Base-by-base conservation (phyloP, 2,797 vertebrate genomes). In the Chrysocyon brachyurus region DNA sequence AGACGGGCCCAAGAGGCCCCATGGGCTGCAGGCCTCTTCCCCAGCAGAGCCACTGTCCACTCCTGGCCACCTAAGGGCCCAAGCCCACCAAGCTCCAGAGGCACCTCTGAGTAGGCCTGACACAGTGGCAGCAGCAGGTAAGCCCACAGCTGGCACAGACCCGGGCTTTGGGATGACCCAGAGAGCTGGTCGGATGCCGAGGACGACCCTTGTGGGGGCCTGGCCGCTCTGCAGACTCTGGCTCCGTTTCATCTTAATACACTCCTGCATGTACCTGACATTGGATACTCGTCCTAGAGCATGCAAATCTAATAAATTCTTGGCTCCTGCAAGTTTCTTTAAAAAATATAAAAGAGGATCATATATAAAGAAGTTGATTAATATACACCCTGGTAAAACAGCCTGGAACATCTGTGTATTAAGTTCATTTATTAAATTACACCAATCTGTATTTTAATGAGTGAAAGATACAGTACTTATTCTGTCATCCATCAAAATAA, bases 371-470 rank as follows among this genome's bases (percentile, higher is more conserved):
- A 98, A 98, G 98, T 99, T 99, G 99, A 99, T 99, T 99, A 99
- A 99, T 99, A 99, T 98, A 97, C 97, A 97, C 98, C 98, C 98
- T 98, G 97, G 98, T 99, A 98, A 98, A 99, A 99, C 98, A 98
- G 98, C 97, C 98, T 98, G 97, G 98, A 99, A 99, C 99, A 99
- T 99, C 99, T 99, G 99, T 98, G 99, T 98, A 99, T 99, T 99
- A 99, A 99, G 99, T 99, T 99, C 98, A 99, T 99, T 99, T 99
- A 99, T 99, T 99, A 99, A 99, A 99, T 99, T 99, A 99, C 99
- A 99, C 99, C 99, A 99, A 99, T 99, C 99, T 99, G 99, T 99
- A 99, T 98, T 99, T 99, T 99, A 99, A 99, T 99, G 99, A 99
- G 98, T 99, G 98, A 99, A 98, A 99, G 99, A 99, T 98, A 98